phyloP scores from a whole-genome alignment of 37 sponge, comb jelly and placozoan genomes.

The Hexactinellida sp. region DNA sequence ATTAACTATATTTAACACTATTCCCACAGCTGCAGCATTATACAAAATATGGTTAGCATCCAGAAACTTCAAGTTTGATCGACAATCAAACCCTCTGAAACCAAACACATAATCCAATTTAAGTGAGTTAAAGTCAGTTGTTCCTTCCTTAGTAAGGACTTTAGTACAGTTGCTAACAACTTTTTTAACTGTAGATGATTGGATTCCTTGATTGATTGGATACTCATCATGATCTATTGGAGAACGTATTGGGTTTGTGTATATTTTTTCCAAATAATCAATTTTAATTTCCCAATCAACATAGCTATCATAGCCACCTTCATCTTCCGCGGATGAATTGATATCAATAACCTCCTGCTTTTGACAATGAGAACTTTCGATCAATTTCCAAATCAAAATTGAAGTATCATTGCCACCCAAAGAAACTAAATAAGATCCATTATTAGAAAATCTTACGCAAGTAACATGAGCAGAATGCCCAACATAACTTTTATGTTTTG shows the following conservation, averaged over 20 bases:
- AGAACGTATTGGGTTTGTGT: conserved; percentile 48
- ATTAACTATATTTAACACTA: conserved; percentile 56
- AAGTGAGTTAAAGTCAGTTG: conserved; percentile 19
- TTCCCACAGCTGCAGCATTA: conserved; percentile 85
- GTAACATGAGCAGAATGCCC: conserved; percentile 99
- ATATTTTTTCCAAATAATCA: conserved; percentile 76
- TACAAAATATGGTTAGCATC: conserved; percentile 53
- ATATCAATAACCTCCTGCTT: neutral
- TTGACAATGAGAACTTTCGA: neutral
- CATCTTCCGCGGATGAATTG: neutral
- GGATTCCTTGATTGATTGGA: neutral
- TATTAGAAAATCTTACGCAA: conserved; percentile 72
- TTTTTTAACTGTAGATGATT: neutral
- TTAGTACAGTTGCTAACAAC: neutral
- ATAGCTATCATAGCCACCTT: conserved; percentile 88
- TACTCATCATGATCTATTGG: neutral
- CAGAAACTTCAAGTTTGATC: conserved; percentile 63
- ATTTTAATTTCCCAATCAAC: conserved; percentile 80
- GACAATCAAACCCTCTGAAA: conserved; percentile 91
- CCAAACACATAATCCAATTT: conserved; percentile 77
- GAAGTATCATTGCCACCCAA: conserved; percentile 82
- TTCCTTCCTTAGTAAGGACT: neutral
- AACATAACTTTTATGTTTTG: conserved; percentile 83
- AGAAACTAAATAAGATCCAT: conserved; percentile 54
- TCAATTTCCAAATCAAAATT: conserved; percentile 68